Conservation (phyloP, 2,113 vertebrate species). For the Caranx melampygus region DNA sequence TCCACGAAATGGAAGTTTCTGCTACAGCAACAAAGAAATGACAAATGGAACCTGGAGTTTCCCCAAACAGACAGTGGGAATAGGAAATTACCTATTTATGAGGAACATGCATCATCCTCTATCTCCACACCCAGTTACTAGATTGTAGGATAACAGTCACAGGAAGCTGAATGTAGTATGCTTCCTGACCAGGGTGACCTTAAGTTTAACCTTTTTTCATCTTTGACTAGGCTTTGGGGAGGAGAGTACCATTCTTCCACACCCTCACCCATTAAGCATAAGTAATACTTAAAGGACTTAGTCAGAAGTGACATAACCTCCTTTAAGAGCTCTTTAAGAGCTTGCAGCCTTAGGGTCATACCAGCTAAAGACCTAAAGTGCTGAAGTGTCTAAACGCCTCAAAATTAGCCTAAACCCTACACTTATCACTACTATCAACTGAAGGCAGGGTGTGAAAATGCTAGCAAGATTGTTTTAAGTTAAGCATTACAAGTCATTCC, state of each 20-base stretch:
- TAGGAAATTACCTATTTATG: constrained; percentile 40
- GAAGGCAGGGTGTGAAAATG: constrained; percentile 19
- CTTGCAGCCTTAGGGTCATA: constrained; percentile 26
- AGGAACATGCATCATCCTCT: constrained; percentile 23
- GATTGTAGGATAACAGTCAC: constrained; percentile 13
- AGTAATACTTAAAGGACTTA: constrained; percentile 41
- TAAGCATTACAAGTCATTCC: background rate
- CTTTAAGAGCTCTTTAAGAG: constrained; percentile 48
- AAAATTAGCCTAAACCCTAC: constrained; percentile 44
- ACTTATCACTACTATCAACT: constrained; percentile 50
- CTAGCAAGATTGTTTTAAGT: constrained; percentile 23
- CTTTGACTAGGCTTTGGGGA: constrained; percentile 2
- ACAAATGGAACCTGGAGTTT: constrained; percentile 34
- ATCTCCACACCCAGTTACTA: constrained; percentile 36
- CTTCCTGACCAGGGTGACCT: constrained; percentile 51
- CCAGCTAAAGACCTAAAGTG: constrained; percentile 34
- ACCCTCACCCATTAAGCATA: background rate
- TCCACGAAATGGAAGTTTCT: background rate
- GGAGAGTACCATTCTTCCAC: background rate
- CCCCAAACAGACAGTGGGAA: constrained; percentile 3
- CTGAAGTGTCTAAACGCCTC: constrained; percentile 44
- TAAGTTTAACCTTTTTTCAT: constrained; percentile 30
- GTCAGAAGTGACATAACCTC: constrained; percentile 54
- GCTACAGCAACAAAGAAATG: constrained; percentile 12
- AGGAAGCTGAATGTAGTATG: constrained; percentile 21